These are phyloP conservation scores for Melanostoma mellinum DNA, from an alignment of 2,888 invertebrate species.

Conservation along the genomic window DNA sequence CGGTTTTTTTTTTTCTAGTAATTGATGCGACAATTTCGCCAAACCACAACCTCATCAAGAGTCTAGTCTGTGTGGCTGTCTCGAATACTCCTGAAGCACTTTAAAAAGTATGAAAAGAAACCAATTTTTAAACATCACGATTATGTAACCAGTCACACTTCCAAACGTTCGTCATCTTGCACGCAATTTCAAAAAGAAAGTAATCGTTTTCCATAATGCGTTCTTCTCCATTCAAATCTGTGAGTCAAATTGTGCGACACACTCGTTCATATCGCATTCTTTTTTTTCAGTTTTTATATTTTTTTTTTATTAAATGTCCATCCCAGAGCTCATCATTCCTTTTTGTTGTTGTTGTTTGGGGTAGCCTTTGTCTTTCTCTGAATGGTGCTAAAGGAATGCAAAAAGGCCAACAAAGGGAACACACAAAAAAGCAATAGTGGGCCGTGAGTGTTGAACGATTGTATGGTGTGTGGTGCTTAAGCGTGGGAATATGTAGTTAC, in stretches of 20 bases:
- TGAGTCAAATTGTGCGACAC: background rate
- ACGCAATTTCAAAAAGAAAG: too few relatives aligned
- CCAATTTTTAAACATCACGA: too few relatives aligned
- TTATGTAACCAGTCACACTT: too few relatives aligned
- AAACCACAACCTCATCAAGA: too few relatives aligned
- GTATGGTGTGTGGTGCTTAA: conserved; percentile 50
- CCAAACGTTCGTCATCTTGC: too few relatives aligned
- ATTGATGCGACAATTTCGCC: too few relatives aligned
- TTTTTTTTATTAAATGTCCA: conserved; percentile 49
- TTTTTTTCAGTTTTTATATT: background rate
- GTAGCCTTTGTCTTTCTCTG: conserved; percentile 16
- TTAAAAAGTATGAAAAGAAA: too few relatives aligned
- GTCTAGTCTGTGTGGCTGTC: too few relatives aligned
- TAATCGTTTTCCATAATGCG: too few relatives aligned
- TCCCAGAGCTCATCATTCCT: conserved; percentile 51
- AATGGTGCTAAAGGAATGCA: conserved; percentile 67
- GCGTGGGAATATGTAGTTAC: conserved; percentile 71
- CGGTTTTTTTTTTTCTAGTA: too few relatives aligned
- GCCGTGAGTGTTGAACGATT: conserved; percentile 28
- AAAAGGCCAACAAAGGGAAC: conserved; percentile 37
- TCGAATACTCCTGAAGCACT: too few relatives aligned
- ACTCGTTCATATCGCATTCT: background rate
- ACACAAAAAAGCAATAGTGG: conserved; percentile 39
- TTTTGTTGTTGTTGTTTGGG: conserved; percentile 12
- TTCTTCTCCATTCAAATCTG: too few relatives aligned